A percentile compares a stretch with the other conserved stretches of the same genome.
These are phyloP conservation scores for Salvelinus sp. DNA, from an alignment of 2,113 vertebrate genomes.

Conservation along the genomic window DNA sequence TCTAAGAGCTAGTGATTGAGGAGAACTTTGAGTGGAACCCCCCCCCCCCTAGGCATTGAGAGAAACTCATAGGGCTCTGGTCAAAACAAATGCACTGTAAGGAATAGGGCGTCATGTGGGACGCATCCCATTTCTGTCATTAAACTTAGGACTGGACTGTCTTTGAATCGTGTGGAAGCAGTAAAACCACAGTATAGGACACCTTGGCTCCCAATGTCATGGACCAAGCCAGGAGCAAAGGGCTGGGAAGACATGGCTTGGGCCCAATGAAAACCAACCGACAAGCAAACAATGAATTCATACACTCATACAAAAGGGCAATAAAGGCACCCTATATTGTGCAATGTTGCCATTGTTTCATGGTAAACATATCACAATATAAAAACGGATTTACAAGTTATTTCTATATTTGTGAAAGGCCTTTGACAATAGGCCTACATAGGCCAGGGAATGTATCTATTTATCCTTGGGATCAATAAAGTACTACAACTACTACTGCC, in stretches of 20 bases:
- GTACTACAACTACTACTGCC: too few relatives aligned
- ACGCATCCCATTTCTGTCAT: background rate
- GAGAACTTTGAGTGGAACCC: constrained; percentile 35
- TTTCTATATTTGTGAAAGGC: too few relatives aligned
- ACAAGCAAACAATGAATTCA: background rate
- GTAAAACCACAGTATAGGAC: constrained; percentile 46
- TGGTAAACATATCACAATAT: too few relatives aligned
- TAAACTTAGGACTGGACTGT: background rate
- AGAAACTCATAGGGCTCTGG: too few relatives aligned
- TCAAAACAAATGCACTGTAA: too few relatives aligned
- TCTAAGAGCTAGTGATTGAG: constrained; percentile 61
- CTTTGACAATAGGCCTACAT: too few relatives aligned
- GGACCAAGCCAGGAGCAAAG: background rate
- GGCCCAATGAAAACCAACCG: constrained; percentile 24
- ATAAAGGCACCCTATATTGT: background rate
- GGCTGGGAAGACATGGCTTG: constrained; percentile 1
- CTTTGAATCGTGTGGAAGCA: background rate
- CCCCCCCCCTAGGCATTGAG: background rate
- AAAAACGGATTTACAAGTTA: too few relatives aligned
- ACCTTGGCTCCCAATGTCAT: constrained; percentile 33
- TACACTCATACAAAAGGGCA: background rate
- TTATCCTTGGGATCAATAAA: too few relatives aligned
- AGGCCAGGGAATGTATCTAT: too few relatives aligned
- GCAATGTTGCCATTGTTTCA: too few relatives aligned
- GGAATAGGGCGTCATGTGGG: too few relatives aligned